Evolutionary conservation across 2,113 vertebrate species (phyloP).

Genomic region (Onychostruthus taczanowskii): DNA sequence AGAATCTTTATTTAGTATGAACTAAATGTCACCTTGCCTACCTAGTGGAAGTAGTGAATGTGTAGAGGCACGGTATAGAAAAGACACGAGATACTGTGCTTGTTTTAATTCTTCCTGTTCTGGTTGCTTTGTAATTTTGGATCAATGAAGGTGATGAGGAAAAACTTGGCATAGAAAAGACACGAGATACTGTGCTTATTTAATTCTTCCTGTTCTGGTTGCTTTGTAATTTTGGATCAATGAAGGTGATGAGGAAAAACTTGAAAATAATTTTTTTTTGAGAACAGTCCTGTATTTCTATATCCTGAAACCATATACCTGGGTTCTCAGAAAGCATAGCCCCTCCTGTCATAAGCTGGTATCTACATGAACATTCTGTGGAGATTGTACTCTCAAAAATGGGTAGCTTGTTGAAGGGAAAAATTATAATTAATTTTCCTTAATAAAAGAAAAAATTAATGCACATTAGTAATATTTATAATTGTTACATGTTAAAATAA

Average conservation of each 20-base stretch:
- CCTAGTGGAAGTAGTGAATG: not conserved
- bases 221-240: not conserved
- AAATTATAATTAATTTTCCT: not conserved
- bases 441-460: not conserved
- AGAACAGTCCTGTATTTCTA: not conserved
- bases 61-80: not conserved
- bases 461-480: not conserved
- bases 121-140: not conserved
- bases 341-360: not conserved
- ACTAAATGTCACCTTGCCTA: not conserved
- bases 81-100: not conserved
- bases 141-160: not conserved
- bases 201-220: not conserved
- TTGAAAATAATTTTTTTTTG: not conserved
- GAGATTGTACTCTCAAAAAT: not conserved
- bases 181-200: not conserved
- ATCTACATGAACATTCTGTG: fast-evolving
- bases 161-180: too few species aligned
- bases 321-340: not conserved
- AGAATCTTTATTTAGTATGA: not conserved
- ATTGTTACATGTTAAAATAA: not conserved
- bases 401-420: not conserved
- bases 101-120: not conserved
- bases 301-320: not conserved
- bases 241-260: not conserved